A percentile compares a stretch with the other conserved stretches of the same genome.
phyloP scores from a whole-genome alignment of 2,113 vertebrate species.

The Aptenodytes forsteri region DNA sequence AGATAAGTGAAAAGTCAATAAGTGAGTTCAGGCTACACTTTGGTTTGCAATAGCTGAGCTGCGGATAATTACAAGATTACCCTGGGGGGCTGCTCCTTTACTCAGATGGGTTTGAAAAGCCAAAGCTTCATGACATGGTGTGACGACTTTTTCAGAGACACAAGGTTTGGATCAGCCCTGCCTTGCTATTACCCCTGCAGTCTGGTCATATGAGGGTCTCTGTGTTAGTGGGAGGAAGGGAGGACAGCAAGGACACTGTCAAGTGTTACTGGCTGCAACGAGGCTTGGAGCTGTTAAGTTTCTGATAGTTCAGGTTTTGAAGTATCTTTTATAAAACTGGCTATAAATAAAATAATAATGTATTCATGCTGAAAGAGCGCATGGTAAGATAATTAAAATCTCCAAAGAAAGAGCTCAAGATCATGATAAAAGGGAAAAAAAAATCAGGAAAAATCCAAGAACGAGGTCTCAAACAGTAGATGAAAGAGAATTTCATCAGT shows the following conservation, averaged over 20 bases:
- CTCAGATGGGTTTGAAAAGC: not conserved
- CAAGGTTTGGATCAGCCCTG: not conserved
- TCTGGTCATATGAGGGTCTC: not conserved
- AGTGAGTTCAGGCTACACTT: conserved; percentile 25
- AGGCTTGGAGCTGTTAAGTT: not conserved
- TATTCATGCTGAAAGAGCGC: not conserved
- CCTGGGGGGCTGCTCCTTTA: not conserved
- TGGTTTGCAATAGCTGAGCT: conserved; percentile 10
- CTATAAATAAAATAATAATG: conserved; percentile 10
- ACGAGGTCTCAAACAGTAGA: not conserved
- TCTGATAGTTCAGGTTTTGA: not conserved
- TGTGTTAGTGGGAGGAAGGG: not conserved
- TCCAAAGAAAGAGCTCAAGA: not conserved
- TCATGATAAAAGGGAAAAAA: not conserved
- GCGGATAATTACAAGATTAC: conserved; percentile 41
- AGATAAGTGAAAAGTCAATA: not conserved
- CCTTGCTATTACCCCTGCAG: not conserved
- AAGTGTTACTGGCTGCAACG: not conserved
- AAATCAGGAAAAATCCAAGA: conserved; percentile 16
- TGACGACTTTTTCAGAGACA: not conserved
- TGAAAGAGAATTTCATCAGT: not conserved
- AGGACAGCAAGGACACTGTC: not conserved
- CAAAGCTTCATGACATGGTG: not conserved
- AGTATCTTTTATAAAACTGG: not conserved
- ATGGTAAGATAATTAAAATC: conserved; percentile 32